Conservation (phyloP, 2,888 invertebrate species). For the Alitta virens region DNA sequence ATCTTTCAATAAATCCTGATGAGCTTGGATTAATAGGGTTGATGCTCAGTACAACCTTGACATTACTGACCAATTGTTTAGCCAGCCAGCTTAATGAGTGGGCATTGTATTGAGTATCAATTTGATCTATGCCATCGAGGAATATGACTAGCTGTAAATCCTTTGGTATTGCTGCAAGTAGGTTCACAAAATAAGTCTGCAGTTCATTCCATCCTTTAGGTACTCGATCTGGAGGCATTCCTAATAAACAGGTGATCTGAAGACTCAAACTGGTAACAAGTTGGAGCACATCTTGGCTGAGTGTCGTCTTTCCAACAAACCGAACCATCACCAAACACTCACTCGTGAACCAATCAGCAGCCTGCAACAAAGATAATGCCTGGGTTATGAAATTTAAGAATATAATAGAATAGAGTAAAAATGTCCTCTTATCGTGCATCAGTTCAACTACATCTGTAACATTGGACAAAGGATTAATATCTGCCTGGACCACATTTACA, state of each 20-base stretch:
- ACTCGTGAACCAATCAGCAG: slow-evolving; percentile 27
- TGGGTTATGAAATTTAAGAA: too few relatives aligned
- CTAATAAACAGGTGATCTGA: slow-evolving; percentile 37
- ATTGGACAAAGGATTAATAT: too few relatives aligned
- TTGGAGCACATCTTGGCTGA: slow-evolving; percentile 40
- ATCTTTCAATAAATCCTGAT: slow-evolving; percentile 25
- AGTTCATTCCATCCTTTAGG: slow-evolving; percentile 42
- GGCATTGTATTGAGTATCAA: slow-evolving; percentile 25
- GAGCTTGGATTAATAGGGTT: neutral
- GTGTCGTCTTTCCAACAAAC: slow-evolving; percentile 41
- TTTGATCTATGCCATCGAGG: slow-evolving; percentile 29
- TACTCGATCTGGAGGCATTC: slow-evolving; percentile 25
- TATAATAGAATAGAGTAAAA: too few relatives aligned
- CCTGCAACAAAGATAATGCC: slow-evolving; percentile 4
- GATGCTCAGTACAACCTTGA: slow-evolving; percentile 42
- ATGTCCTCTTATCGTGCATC: too few relatives aligned
- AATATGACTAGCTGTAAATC: slow-evolving; percentile 40
- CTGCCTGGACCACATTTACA: too few relatives aligned
- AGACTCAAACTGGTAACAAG: slow-evolving; percentile 42
- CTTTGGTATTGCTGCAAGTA: slow-evolving; percentile 37
- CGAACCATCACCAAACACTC: slow-evolving; percentile 36
- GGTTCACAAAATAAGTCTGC: slow-evolving; percentile 36
- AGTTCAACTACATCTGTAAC: too few relatives aligned
- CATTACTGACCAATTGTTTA: slow-evolving; percentile 39
- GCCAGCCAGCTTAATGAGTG: slow-evolving; percentile 36